Conservation (phyloP, 2,113 vertebrate genomes). For the Toxotes chatareus region DNA sequence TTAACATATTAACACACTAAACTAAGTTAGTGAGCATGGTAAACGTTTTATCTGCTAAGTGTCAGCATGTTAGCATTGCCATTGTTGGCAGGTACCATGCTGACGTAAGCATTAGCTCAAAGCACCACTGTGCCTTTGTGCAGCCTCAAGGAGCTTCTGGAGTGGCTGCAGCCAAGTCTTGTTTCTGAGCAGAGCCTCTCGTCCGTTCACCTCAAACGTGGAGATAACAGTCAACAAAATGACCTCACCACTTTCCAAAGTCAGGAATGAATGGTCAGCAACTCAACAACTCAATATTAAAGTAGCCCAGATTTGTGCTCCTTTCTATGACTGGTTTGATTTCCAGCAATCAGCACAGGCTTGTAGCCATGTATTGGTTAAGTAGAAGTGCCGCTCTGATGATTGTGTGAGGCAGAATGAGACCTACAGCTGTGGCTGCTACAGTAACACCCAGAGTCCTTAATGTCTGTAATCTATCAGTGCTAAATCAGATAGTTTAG, state of each 20-base stretch:
- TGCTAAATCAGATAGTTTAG: background rate
- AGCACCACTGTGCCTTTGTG: too few relatives aligned
- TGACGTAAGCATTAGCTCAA: too few relatives aligned
- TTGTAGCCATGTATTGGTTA: conserved; percentile 18
- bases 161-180: background rate
- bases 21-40: too few relatives aligned
- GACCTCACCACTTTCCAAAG: background rate
- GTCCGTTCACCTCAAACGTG: background rate
- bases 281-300: background rate
- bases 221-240: background rate
- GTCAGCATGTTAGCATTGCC: too few relatives aligned
- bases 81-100: too few relatives aligned
- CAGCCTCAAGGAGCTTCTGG: too few relatives aligned
- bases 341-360: background rate
- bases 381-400: background rate
- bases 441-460: background rate
- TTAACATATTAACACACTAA: too few relatives aligned
- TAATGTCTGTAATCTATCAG: background rate
- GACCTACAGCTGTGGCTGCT: background rate
- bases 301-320: background rate
- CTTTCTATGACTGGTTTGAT: background rate
- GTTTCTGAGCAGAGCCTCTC: background rate
- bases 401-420: background rate
- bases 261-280: background rate
- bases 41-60: too few relatives aligned